phyloP scores from a whole-genome alignment of 2,113 vertebrate species.

The Gymnocephalus cernua region DNA sequence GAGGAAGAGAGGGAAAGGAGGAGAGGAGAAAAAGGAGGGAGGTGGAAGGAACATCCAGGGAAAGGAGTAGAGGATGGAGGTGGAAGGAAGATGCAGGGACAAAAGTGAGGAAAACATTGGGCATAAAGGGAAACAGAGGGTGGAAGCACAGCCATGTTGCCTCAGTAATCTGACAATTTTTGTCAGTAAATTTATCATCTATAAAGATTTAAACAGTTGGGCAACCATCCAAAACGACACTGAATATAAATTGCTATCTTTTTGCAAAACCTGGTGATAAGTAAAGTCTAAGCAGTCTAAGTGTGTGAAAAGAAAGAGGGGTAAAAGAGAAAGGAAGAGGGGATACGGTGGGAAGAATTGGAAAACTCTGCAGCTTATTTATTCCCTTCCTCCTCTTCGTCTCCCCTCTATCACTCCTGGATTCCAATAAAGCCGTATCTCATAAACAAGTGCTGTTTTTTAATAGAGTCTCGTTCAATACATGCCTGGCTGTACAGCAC shows the following conservation, averaged over 20 bases:
- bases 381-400: conserved; percentile 12
- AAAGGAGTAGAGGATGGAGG: conserved; percentile 7
- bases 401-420: conserved; percentile 30
- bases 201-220: neutral
- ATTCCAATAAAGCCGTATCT: conserved; percentile 64
- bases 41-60: neutral
- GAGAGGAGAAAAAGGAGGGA: neutral
- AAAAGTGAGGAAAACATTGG: neutral
- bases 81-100: neutral
- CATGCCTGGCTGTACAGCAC: conserved; percentile 37
- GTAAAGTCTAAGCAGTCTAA: neutral
- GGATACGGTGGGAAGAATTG: conserved; percentile 4
- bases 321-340: neutral
- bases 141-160: neutral
- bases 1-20: conserved; percentile 20
- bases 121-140: neutral
- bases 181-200: neutral
- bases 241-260: neutral
- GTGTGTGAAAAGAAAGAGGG: conserved; percentile 12
- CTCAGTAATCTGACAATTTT: neutral
- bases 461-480: conserved; percentile 70
- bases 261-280: neutral
- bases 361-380: conserved; percentile 29
- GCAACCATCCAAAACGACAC: neutral
- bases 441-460: conserved; percentile 71